phyloP scores from a whole-genome alignment of 1,140 invertebrate species.

The Chionoecetes opilio region DNA sequence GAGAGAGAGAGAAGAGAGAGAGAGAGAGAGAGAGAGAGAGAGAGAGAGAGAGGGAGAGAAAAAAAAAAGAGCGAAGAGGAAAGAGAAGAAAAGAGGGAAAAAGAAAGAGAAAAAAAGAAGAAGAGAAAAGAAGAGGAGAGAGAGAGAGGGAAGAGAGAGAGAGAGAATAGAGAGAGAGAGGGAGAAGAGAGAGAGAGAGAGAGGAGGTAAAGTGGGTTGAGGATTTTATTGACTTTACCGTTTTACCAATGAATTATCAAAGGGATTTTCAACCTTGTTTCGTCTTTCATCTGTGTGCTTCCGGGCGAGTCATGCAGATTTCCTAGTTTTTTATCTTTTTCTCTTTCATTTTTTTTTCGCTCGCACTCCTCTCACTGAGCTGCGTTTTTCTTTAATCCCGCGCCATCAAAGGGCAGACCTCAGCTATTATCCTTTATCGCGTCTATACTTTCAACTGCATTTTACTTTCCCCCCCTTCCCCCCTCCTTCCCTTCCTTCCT shows the following conservation, averaged over 20 bases:
- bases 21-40: conserved; percentile 24
- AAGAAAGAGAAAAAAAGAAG: too few relatives aligned
- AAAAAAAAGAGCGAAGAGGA: neutral
- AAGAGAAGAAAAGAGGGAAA: too few relatives aligned
- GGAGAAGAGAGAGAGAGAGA: neutral
- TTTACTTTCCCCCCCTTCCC: neutral
- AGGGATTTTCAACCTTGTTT: neutral
- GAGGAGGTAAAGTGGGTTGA: neutral
- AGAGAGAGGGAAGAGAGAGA: too few relatives aligned
- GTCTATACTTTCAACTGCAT: conserved; percentile 1
- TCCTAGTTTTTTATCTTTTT: neutral
- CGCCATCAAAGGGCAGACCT: conserved; percentile 24
- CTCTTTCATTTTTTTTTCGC: neutral
- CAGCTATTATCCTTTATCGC: conserved; percentile 29
- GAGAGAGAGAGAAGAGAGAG: conserved; percentile 14
- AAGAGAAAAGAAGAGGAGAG: too few relatives aligned
- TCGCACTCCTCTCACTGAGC: neutral
- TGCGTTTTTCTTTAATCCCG: neutral
- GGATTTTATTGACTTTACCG: neutral
- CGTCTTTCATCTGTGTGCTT: neutral
- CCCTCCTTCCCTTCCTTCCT: neutral
- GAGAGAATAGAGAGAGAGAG: conserved; percentile 24
- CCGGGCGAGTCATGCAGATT: neutral
- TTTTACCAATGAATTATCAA: neutral
- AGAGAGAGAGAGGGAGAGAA: neutral